Base-by-base conservation (phyloP, 2,113 vertebrate genomes). In the Phalacrocorax brasilianus region DNA sequence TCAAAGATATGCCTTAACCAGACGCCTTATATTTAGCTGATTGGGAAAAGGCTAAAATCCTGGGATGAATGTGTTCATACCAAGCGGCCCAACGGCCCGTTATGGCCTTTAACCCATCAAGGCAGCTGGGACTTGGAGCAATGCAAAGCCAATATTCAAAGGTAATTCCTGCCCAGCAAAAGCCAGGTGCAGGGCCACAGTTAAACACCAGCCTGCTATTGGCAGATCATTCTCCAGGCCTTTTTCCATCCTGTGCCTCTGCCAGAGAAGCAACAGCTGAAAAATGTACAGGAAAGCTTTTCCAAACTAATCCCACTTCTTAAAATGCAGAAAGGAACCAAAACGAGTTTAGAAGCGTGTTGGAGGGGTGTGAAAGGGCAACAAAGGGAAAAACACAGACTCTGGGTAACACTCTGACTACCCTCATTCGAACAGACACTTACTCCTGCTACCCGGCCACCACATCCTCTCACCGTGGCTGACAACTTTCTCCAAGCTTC, bases 81-180 rank as follows among this genome's bases (percentile, higher is more conserved):
- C 26, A 40, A 32, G 47, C 5, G 58, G 59, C 47, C 24, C 59
- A 14, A 9, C 0, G 1, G 26, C 3, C 32, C 2, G 0, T 32
- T 14, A 63, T 12, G 13, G 38, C 11, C 47, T 45, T 5, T 35
- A 49, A 56, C 1, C 18, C 71, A 24, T 27, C 6, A 13, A 13
- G 15, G 5, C 50, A 72, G 78, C 44, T 13, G 33, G 61, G 79
- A 40, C 53, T 28, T 3, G 56, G 20, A 13, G 35, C 2, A 3
- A 11, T 0, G 7, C 1, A 19, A 17, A 40, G n/a, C 26, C 16
- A 2, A 8, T 23, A 6, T 2, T 7, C 4, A 5, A 6, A 44
- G 32, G 49, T 0, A 35, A 10, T 2, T n/a, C 52, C 45, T 49
- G 80, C 44, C 47, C 12, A 1, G 27, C 28, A 9, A 13, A 47